A percentile compares a stretch with the other conserved stretches of the same genome.
These are phyloP conservation scores for Austrolebias charrua DNA, from an alignment of 2,797 vertebrate genomes.

Conservation along the genomic window DNA sequence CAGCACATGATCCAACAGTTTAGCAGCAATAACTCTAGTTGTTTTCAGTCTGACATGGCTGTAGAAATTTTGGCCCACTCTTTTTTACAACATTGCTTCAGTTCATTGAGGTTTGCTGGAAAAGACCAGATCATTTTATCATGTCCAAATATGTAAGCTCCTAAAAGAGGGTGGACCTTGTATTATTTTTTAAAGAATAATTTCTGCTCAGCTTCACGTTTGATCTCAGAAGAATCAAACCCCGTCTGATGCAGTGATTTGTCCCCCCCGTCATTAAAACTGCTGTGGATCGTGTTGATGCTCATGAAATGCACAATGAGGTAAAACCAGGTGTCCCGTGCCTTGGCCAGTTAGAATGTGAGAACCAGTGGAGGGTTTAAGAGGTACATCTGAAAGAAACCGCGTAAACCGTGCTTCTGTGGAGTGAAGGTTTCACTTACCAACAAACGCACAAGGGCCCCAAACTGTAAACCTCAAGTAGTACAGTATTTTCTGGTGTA, in stretches of 20 bases:
- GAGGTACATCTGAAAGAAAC: slow-evolving; percentile 77
- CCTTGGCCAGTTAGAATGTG: slow-evolving; percentile 66
- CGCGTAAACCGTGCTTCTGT: slow-evolving; percentile 73
- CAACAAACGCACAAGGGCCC: slow-evolving; percentile 69
- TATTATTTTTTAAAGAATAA: no score
- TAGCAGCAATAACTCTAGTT: no score
- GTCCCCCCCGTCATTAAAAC: background rate
- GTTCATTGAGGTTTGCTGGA: no score
- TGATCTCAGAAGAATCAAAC: slow-evolving; percentile 11
- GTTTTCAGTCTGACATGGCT: no score
- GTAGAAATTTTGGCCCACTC: no score
- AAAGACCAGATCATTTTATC: no score
- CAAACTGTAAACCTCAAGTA: slow-evolving; percentile 77
- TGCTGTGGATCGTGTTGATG: slow-evolving; percentile 44
- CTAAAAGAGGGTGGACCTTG: no score
- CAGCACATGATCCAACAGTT: no score
- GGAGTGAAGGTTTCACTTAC: slow-evolving; percentile 62
- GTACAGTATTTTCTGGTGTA: no score
- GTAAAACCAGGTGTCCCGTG: slow-evolving; percentile 68
- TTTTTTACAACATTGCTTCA: no score
- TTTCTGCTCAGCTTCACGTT: slow-evolving; percentile 8
- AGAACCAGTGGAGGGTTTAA: slow-evolving; percentile 66
- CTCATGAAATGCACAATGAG: slow-evolving; percentile 68
- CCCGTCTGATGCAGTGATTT: slow-evolving; percentile 24
- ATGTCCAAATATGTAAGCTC: no score